Base-by-base conservation (phyloP, 2,797 vertebrate genomes). In the Menidia menidia region DNA sequence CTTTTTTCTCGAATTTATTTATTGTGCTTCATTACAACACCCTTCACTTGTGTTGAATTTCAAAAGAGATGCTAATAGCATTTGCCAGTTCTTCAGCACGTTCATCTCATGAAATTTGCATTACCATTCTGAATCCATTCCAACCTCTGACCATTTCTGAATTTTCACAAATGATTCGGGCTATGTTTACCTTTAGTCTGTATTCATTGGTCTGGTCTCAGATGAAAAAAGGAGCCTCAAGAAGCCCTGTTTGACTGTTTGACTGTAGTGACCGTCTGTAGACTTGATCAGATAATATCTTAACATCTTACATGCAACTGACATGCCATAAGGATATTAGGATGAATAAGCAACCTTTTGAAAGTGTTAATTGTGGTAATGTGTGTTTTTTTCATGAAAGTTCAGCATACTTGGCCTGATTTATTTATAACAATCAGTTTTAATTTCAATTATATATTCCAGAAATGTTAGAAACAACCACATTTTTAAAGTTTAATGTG, bases 201-300 rank as follows among this genome's bases (percentile, higher is more conserved):
- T 68, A 77, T 88, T 64, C 85, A 80, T 90, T 77, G 71, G 13
- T 63, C 50, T 8, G 25, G 35, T 50, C 69, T 85, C 68, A 64
- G 64, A 73, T 35, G 53, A 53, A 10, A 45, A 77, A 66, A 81
- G 70, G 43, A 70, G 65, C 67, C 67, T 71, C 63, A 61, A 15
- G 4, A 53, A 68, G 57, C 64, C 54, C 64, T 73, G 59, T 54
- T 67, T 50, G 58, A 80, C 75, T 39, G 10, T 77, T 85, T 56
- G 69, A 65, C 64, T 68, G 50, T 67, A 59, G 68, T 52, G 14
- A 60, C 61, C 68, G 63, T 80, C 71, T 60, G 68, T 57, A 61
- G 81, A 68, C 72, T 54, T 75, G 62, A 75, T 85, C 71, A 61
- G 64, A n/a, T n/a, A n/a, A 60, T 12, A 19, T 54, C 57, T 19